Base-by-base conservation (phyloP, 1,140 invertebrate species). In the Cardiocondyla obscurior region DNA sequence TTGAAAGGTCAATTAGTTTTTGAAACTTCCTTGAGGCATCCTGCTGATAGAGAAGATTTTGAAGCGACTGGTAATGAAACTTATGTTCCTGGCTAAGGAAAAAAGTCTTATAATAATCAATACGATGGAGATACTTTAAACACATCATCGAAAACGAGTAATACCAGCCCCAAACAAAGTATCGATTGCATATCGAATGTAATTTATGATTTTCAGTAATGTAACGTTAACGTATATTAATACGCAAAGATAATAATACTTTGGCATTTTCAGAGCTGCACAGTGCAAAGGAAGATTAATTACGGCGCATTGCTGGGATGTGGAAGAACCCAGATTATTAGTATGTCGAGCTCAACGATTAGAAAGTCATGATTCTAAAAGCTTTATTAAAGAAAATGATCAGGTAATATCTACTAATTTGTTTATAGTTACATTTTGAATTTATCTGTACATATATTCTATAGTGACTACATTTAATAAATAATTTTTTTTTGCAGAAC, bases 261-360 rank as follows among this genome's bases (percentile, higher is more conserved):
- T 70, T 25, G 42, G 0, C 69, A 51, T 72, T 87, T 85, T 69
- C 30, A 93, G 91, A 72, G 67, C 58, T 55, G 73, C 82, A 4
- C 92, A 93, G 36, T 93, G 92, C 53, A 92, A 77, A 85, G 92
- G 92, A 70, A 91, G 93, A 88, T 60, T 94, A 4, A 90, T 94
- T 5, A 94, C 93, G 0, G 82, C 92, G 2, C 90, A 96, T 53
- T 95, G 92, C 70, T 98, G 97, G 97, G 97, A 98, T 87, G 93
- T 93, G 1, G 95, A 96, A 53, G 97, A 98, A 90, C 92, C 96
- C 1, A 95, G 96, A 72, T 91, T 98, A 33, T 87, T 98, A 0
- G 95, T 97, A 10, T 96, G 96, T 92, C 96, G 97, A 90, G 96
- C 97, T 10, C 95, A 95, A 85, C 94, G 88, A 88, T 87, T 95